Percentiles rank a stretch among this genome's conserved stretches.
phyloP scores from a whole-genome alignment of 2,888 invertebrate genomes.

The Cerastis leucographa region DNA sequence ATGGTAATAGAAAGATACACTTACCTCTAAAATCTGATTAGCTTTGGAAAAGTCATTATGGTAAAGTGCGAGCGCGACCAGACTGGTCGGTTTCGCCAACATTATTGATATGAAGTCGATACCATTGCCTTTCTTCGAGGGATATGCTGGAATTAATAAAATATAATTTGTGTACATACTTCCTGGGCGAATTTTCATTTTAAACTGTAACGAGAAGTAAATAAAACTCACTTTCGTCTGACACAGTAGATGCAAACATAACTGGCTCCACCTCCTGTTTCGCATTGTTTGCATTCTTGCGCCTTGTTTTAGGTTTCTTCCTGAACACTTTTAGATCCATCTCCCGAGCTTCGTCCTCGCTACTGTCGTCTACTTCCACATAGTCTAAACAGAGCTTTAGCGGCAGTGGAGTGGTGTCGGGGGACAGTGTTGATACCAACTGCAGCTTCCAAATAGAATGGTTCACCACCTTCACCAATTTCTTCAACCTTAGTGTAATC shows the following conservation, averaged over 20 bases:
- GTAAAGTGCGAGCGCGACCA: slow-evolving; percentile 94
- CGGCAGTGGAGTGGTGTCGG: slow-evolving; percentile 84
- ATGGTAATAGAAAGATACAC: slow-evolving; percentile 49
- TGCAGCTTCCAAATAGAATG: slow-evolving; percentile 94
- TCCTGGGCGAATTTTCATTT: neutral
- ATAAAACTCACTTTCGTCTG: slow-evolving; percentile 80
- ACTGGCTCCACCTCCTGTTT: slow-evolving; percentile 82
- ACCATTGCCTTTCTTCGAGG: slow-evolving; percentile 76
- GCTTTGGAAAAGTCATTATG: slow-evolving; percentile 94
- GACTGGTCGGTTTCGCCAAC: slow-evolving; percentile 94
- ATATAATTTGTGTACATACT: neutral
- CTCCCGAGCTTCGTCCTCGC: slow-evolving; percentile 86
- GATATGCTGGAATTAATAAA: slow-evolving; percentile 75
- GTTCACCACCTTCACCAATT: slow-evolving; percentile 88
- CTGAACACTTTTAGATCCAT: slow-evolving; percentile 78
- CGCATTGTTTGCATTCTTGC: slow-evolving; percentile 78
- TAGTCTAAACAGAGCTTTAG: slow-evolving; percentile 86
- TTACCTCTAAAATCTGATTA: slow-evolving; percentile 95
- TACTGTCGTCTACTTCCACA: slow-evolving; percentile 86
- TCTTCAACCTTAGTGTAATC: slow-evolving; percentile 77
- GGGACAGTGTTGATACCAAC: slow-evolving; percentile 91
- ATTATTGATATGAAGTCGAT: slow-evolving; percentile 92
- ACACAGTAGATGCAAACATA: slow-evolving; percentile 84
- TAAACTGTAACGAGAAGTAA: neutral
- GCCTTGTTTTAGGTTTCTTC: slow-evolving; percentile 83